Conservation (phyloP, 1,140 invertebrate species). For the Cyrtorhinus lividipennis region DNA sequence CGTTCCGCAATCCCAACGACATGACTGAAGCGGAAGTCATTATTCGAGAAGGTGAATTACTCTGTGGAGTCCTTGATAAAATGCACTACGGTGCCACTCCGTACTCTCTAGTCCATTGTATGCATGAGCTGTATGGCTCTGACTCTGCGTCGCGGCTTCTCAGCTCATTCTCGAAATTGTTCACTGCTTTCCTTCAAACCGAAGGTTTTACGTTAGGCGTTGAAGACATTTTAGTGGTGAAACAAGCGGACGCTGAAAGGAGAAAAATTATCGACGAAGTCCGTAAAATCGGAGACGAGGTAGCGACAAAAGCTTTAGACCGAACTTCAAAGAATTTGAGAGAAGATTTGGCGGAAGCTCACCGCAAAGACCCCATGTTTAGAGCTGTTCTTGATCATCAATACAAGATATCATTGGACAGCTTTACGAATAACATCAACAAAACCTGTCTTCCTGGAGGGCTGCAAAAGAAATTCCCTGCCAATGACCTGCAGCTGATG, state of each 20-base stretch:
- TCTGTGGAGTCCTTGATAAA: constrained; percentile 94
- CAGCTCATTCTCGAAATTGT: constrained; percentile 80
- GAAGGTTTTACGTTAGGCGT: constrained; percentile 91
- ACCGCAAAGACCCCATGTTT: constrained; percentile 60
- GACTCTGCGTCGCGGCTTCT: constrained; percentile 62
- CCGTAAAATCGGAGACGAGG: constrained; percentile 37
- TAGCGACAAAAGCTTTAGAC: constrained; percentile 56
- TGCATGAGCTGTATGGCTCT: constrained; percentile 91
- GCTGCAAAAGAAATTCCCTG: constrained; percentile 72
- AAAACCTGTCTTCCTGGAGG: constrained; percentile 63
- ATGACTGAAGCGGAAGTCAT: constrained; percentile 89
- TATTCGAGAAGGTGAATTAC: constrained; percentile 72
- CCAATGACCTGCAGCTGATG: constrained; percentile 96
- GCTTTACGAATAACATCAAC: constrained; percentile 81
- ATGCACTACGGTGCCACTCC: constrained; percentile 88
- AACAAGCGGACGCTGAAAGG: constrained; percentile 54
- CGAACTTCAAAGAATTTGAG: constrained; percentile 20
- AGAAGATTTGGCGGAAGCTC: constrained; percentile 35
- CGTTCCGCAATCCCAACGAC: constrained; percentile 37
- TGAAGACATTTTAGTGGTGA: constrained; percentile 76
- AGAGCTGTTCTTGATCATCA: constrained; percentile 66
- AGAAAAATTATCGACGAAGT: constrained; percentile 52
- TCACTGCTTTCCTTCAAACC: constrained; percentile 76
- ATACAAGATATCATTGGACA: constrained; percentile 70
- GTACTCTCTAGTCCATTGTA: constrained; percentile 82